Percentiles rank a stretch among this genome's conserved stretches.
Conservation (phyloP, 2,113 vertebrate species). For the Fulmarus glacialis region DNA sequence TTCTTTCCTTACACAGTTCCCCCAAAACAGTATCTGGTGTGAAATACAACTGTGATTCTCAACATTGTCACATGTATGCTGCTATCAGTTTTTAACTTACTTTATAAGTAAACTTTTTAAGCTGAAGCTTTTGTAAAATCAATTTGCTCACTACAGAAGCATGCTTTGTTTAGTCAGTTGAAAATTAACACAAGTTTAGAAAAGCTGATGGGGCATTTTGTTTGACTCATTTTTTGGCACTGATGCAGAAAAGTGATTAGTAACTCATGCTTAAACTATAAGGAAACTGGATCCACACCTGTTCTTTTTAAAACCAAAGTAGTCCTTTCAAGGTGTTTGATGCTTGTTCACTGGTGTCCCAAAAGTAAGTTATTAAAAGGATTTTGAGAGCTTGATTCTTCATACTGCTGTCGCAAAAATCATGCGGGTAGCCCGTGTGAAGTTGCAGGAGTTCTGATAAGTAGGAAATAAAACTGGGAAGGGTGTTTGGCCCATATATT, state of each 20-base stretch:
- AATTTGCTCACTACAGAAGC: background rate
- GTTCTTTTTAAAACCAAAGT: background rate
- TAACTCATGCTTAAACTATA: background rate
- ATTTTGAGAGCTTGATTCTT: background rate
- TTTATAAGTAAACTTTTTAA: background rate
- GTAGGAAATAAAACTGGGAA: background rate
- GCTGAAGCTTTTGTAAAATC: slow-evolving; percentile 4
- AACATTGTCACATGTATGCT: slow-evolving; percentile 28
- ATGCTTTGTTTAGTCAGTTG: slow-evolving; percentile 35
- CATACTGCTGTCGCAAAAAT: background rate
- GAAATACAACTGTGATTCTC: slow-evolving; percentile 39
- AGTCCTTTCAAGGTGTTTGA: background rate
- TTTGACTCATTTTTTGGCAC: slow-evolving; percentile 33
- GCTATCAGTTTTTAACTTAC: background rate
- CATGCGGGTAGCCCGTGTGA: background rate
- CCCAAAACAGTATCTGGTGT: background rate
- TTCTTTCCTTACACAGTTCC: background rate
- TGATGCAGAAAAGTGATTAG: background rate
- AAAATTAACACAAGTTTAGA: slow-evolving; percentile 39
- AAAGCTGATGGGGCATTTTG: slow-evolving; percentile 40
- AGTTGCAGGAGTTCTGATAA: background rate
- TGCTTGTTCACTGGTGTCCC: background rate
- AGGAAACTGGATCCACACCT: background rate
- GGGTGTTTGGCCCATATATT: background rate
- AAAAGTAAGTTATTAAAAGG: background rate